Base-by-base conservation (phyloP, 1,140 invertebrate species). In the Caerostris extrusa region DNA sequence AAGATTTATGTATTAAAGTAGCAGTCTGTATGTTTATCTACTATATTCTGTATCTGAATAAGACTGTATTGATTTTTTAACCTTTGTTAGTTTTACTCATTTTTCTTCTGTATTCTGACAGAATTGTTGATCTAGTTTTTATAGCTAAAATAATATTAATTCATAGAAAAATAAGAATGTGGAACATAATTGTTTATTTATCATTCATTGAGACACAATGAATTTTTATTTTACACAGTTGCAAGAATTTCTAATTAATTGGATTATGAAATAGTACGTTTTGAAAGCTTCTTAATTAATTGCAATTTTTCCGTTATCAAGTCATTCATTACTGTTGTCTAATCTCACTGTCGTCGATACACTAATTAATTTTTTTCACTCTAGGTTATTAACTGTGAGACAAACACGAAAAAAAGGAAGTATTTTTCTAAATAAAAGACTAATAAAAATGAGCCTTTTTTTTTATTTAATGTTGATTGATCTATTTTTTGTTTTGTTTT, bases 271-370 rank as follows among this genome's bases (percentile, higher is more conserved):
- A 53, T 53, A 53, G 10, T 19, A 7, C 7, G 12, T 58, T 58
- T 56, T 85, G 7, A 85, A 19, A 5, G 53, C 77, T 19, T 8
- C 17, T 85, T 85, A 57, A 85, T 85, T 85, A 85, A 56, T 56
- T 56, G 82, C 77, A 57, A 17, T 8, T 85, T 85, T 58, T 17
- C 4, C n/a, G 82, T 85, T 85, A 17, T 12, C 12, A 57, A 17
- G n/a, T 58, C 82, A 3, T 58, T 57, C 50, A 58, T 56, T 85
- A 14, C 57, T 57, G 57, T 17, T 58, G 56, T 56, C n/a, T 57
- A 56, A 34, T 57, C 82, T 57, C 8, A 17, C 57, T 85, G 14
- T 58, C 82, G 57, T 3, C n/a, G 14, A 5, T 57, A 17, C n/a
- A 85, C 50, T 57, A 57, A 85, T 85, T 58, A 58, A 56, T 85